These are phyloP conservation scores for Mionectes olivaceus DNA, from an alignment of 2,797 vertebrate genomes.

Conservation along the genomic window DNA sequence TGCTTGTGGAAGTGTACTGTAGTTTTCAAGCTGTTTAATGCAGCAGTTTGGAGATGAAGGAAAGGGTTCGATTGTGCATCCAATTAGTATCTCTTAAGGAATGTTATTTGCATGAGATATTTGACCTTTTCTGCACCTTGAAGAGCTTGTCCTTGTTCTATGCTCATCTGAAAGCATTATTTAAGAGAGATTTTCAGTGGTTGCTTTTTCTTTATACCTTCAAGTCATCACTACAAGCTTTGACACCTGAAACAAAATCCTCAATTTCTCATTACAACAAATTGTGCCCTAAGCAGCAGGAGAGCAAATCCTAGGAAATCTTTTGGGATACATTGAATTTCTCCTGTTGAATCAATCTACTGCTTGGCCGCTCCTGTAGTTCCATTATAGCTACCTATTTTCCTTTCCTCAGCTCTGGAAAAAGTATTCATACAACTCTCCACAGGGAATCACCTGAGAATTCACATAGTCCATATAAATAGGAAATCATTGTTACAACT, in stretches of 20 bases:
- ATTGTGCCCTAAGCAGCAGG: slow-evolving; percentile 67
- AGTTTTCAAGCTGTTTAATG: slow-evolving; percentile 23
- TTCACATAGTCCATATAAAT: slow-evolving; percentile 40
- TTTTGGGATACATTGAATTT: slow-evolving; percentile 73
- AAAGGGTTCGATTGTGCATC: neutral
- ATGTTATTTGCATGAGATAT: neutral
- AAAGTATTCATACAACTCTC: slow-evolving; percentile 57
- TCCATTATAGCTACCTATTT: slow-evolving; percentile 71
- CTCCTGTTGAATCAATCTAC: slow-evolving; percentile 78
- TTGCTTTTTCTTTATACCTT: slow-evolving; percentile 25
- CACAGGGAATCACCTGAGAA: slow-evolving; percentile 61
- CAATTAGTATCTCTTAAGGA: slow-evolving; percentile 32
- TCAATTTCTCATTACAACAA: slow-evolving; percentile 75
- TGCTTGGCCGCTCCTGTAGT: slow-evolving; percentile 71
- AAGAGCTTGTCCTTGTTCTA: neutral
- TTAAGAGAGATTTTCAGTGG: slow-evolving; percentile 32
- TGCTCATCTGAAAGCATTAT: slow-evolving; percentile 29
- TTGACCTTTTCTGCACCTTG: neutral
- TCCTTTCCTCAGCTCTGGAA: slow-evolving; percentile 63
- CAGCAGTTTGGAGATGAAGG: neutral
- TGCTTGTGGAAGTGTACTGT: neutral
- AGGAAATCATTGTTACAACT: slow-evolving; percentile 29
- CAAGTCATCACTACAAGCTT: slow-evolving; percentile 45
- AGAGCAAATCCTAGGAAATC: slow-evolving; percentile 68
- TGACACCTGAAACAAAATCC: slow-evolving; percentile 70